phyloP scores from a whole-genome alignment of 37 sponge, comb jelly and placozoan species.

The Diacarnus erythraeanus region DNA sequence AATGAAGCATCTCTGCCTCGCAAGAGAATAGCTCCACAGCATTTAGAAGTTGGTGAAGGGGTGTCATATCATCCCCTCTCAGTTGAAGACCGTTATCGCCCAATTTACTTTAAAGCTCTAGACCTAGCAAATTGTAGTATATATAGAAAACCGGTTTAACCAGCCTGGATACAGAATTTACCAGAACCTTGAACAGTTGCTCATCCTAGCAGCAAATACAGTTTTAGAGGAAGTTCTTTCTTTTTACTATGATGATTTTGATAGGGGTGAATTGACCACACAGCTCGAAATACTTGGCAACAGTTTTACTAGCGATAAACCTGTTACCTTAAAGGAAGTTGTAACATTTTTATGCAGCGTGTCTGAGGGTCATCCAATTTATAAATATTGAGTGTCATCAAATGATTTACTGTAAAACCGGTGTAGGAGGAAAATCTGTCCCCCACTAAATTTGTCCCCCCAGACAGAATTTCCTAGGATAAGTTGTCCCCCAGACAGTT shows the following conservation, averaged over 20 bases:
- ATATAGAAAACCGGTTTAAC: slow-evolving; percentile 1
- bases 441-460: too few relatives aligned
- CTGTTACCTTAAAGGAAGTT: not conserved
- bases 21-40: too few relatives aligned
- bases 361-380: not conserved
- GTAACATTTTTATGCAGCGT: not conserved
- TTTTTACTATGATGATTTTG: not conserved
- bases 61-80: slow-evolving; percentile 27
- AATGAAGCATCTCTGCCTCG: too few relatives aligned
- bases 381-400: too few relatives aligned
- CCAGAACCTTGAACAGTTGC: slow-evolving; percentile 4
- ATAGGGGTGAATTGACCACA: not conserved
- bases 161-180: not conserved
- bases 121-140: slow-evolving; percentile 41
- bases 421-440: too few relatives aligned
- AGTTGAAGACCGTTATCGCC: slow-evolving; percentile 59
- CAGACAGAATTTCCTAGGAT: too few relatives aligned
- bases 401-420: too few relatives aligned
- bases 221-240: not conserved
- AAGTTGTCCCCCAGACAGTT: too few relatives aligned
- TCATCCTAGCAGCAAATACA: not conserved
- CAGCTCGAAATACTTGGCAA: not conserved
- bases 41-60: slow-evolving; percentile 34
- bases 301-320: not conserved
- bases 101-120: slow-evolving; percentile 66